Conservation (phyloP, 2,113 vertebrate species). For the Sorex fumeus region DNA sequence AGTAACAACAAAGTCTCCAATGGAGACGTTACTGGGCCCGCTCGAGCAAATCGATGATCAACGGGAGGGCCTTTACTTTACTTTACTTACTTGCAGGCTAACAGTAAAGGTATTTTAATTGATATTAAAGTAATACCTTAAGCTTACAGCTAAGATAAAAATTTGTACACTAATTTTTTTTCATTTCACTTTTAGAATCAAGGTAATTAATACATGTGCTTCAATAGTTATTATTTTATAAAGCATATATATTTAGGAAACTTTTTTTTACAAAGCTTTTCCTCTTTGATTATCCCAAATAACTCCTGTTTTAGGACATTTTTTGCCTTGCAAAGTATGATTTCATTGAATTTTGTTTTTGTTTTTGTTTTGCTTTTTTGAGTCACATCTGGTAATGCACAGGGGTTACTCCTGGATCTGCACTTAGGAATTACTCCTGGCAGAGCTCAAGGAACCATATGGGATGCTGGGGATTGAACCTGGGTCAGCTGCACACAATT, state of each 20-base stretch:
- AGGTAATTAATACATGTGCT: conserved; percentile 31
- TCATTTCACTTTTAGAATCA: neutral
- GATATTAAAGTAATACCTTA: conserved; percentile 63
- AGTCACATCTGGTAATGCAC: too few relatives aligned
- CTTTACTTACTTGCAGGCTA: too few relatives aligned
- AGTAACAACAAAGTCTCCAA: too few relatives aligned
- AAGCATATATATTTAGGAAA: conserved; percentile 60
- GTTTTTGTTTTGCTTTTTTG: too few relatives aligned
- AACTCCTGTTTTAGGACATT: conserved; percentile 50
- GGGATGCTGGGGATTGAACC: too few relatives aligned
- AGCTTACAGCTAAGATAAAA: conserved; percentile 27
- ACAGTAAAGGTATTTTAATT: conserved; percentile 65
- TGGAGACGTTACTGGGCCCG: too few relatives aligned
- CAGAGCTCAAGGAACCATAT: too few relatives aligned
- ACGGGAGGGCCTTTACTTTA: too few relatives aligned
- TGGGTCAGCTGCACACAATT: too few relatives aligned
- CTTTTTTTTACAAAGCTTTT: conserved; percentile 12
- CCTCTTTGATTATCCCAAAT: conserved; percentile 19
- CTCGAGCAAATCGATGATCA: too few relatives aligned
- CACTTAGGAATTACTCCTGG: too few relatives aligned
- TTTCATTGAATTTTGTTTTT: conserved; percentile 31
- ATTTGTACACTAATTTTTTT: conserved; percentile 56
- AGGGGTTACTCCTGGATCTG: too few relatives aligned
- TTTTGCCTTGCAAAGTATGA: conserved; percentile 14
- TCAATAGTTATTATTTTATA: conserved; percentile 46